Percentiles rank a stretch among this genome's conserved stretches.
Conservation (phyloP, 1,140 invertebrate species). For the Brachionus rubens region DNA sequence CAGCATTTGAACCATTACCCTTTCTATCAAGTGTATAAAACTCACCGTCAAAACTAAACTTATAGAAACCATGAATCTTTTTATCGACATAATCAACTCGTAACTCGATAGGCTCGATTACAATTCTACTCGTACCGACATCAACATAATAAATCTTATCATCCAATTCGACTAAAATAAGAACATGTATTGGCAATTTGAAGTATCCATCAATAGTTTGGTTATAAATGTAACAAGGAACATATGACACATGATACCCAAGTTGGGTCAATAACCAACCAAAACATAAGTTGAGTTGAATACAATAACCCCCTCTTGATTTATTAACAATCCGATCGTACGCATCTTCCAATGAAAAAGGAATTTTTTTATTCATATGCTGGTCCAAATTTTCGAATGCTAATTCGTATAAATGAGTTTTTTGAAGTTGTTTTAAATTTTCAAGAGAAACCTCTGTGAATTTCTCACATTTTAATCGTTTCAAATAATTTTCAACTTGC, state of each 20-base stretch:
- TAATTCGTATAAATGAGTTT: neutral
- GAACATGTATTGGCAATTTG: slow-evolving; percentile 13
- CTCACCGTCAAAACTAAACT: neutral
- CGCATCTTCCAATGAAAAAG: neutral
- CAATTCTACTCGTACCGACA: slow-evolving; percentile 9
- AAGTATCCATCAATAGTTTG: neutral
- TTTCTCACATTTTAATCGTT: slow-evolving; percentile 8
- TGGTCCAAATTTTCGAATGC: slow-evolving; percentile 34
- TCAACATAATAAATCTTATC: slow-evolving; percentile 12
- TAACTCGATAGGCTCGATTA: slow-evolving; percentile 18
- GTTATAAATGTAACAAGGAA: slow-evolving; percentile 20
- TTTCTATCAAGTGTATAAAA: neutral
- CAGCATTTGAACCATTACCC: neutral
- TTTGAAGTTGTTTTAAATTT: slow-evolving; percentile 24
- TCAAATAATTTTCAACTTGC: slow-evolving; percentile 21
- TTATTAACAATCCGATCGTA: slow-evolving; percentile 13
- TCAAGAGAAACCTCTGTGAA: neutral
- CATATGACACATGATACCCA: neutral
- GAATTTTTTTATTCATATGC: slow-evolving; percentile 24
- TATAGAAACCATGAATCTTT: neutral
- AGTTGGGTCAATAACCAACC: slow-evolving; percentile 14
- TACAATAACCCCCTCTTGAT: slow-evolving; percentile 19
- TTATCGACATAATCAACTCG: neutral
- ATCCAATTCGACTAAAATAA: neutral
- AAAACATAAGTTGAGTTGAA: slow-evolving; percentile 25